Evolutionary conservation across 2,113 vertebrate genomes (phyloP), one percentile per base, ranked within the genome.

Genomic region (Leiothrix lutea): DNA sequence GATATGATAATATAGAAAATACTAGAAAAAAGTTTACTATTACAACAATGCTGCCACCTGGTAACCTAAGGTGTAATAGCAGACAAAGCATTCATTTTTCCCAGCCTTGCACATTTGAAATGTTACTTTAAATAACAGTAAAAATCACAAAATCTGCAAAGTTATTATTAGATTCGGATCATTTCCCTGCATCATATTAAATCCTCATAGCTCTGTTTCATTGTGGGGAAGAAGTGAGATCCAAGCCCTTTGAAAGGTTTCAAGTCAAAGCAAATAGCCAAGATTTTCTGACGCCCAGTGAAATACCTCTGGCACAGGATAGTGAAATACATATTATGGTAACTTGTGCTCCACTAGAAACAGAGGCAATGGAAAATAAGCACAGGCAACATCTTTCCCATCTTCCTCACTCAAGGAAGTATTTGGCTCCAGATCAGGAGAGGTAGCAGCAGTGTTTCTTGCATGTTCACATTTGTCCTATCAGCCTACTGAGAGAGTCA

Each of bases 1-100:
- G 5, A 47, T 26, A 50, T 50, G 24, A 50, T 51, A 48, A 24
- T 48, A 26, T 38, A 79, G 94, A 94, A 80, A 77, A 87, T 69
- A 54, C 81, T 88, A 83, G 91, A 95, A 94, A 77, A 75, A 79
- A 44, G 13, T 53, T 72, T 72, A 81, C 65, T 67, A 1, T 82
- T 57, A 51, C 62, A 87, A 23, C 93, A 96, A 89, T 90, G 85
- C 94, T 97, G 97, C 96, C 96, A 96, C 90, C 96, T 97, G 89
- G 94, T 91, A 97, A 95, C 57, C 53, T 80, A 23, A 42, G 66
- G 56, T 53, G 62, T 90, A 93, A 92, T 57, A 93, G 48, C 89
- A 95, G 65, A 60, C 12, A 58, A 94, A 86, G 61, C 7, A 57
- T 58, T 69, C 1, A 6, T 82, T 81, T 48, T 69, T 8, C 17